Conservation (phyloP, 2,797 vertebrate species). For the Xiphophorus birchmanni region DNA sequence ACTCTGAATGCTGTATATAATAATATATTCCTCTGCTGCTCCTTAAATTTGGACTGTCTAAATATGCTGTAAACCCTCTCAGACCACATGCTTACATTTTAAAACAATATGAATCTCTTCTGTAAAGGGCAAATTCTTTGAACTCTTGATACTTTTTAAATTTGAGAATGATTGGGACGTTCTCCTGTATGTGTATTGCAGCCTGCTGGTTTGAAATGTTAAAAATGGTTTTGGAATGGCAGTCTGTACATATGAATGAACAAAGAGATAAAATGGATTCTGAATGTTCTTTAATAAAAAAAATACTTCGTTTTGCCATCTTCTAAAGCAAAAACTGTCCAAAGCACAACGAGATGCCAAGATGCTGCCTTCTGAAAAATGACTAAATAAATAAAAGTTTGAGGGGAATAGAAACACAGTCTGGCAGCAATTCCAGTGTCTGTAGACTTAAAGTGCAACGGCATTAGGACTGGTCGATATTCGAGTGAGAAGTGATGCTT, state of each 20-base stretch:
- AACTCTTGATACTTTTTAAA: conserved; percentile 42
- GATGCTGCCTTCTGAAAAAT: background rate
- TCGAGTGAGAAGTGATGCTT: background rate
- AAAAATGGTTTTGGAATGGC: conserved; percentile 30
- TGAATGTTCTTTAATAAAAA: conserved; percentile 29
- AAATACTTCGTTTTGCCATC: conserved; percentile 39
- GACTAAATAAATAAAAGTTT: background rate
- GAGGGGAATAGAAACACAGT: background rate
- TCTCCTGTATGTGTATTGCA: conserved; percentile 38
- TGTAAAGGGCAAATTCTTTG: conserved; percentile 35
- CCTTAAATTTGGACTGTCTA: conserved; percentile 32
- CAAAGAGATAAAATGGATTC: conserved; percentile 31
- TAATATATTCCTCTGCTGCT: conserved; percentile 29
- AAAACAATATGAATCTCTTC: conserved; percentile 31
- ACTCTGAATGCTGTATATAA: conserved; percentile 23
- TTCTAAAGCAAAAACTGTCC: background rate
- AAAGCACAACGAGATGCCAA: background rate
- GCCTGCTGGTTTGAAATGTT: conserved; percentile 45
- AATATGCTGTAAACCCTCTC: conserved; percentile 48
- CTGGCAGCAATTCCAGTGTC: background rate
- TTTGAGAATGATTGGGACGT: conserved; percentile 39
- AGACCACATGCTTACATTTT: conserved; percentile 41
- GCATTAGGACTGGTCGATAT: background rate
- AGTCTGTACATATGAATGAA: conserved; percentile 37
- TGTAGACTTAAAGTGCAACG: background rate